Base-by-base conservation (phyloP, 2,113 vertebrate species). In the Larimichthys polyactis region DNA sequence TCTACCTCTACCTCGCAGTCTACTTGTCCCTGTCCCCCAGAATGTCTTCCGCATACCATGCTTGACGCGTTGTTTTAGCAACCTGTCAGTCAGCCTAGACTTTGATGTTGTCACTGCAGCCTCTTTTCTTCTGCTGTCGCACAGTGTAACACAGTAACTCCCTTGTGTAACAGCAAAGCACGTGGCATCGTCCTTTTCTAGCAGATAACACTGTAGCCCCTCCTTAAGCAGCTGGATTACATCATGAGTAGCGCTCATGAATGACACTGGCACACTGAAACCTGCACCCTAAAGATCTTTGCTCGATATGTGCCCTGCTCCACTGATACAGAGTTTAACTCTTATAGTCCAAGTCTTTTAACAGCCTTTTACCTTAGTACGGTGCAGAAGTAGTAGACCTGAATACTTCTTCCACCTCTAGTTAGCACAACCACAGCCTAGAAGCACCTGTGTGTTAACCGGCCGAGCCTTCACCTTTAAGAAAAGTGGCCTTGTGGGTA, bases 181-280 rank as follows among this genome's bases (percentile, higher is more conserved):
- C 5, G 29, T 57, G n/a, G 46, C 55, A 4, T 54, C 43, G 51
- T 67, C 54, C 71, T 75, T 24, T 9, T 9, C 22, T 20, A 20
- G 46, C 60, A 71, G 60, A 58, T 44, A 27, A 43, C 3, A 17
- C 58, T 0, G 11, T 46, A 79, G 44, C 59, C 67, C 78, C 70
- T 62, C 59, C 73, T 63, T 16, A 15, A 64, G 60, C 60, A 36
- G 19, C 67, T 32, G 20, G 32, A 58, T 81, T 66, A 83, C 80
- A 52, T 79, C 69, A 86, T 4, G 2, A 22, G 44, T 17, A 59
- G 11, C 22, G 5, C 24, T 27, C 5, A 20, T 57, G 54, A 55
- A n/a, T 4, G 48, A 40, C 54, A 16, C 5, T 12, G 27, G 15
- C 24, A 46, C 44, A 46, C 16, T 32, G 17, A 51, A 14, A 52